Conservation (phyloP, 1,140 invertebrate species). For the Parasteatoda tepidariorum region DNA sequence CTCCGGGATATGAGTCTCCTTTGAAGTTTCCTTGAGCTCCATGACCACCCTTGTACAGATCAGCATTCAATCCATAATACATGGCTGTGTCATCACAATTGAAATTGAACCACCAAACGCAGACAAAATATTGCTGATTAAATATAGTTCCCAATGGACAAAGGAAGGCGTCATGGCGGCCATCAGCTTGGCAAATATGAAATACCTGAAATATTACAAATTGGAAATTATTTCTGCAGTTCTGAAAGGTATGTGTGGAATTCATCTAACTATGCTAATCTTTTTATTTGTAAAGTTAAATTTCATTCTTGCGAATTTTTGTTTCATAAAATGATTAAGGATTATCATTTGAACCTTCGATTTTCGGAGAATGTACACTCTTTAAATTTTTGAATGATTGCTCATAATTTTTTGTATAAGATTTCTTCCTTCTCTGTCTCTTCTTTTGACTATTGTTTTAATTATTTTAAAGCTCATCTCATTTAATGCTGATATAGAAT, state of each 20-base stretch:
- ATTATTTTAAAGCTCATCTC: too few species aligned
- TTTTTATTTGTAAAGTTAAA: too few species aligned
- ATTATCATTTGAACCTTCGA: too few species aligned
- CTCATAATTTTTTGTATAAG: too few species aligned
- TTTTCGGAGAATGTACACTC: too few species aligned
- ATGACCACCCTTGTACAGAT: slow-evolving; percentile 63
- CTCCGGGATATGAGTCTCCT: neutral
- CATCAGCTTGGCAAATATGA: slow-evolving; percentile 68
- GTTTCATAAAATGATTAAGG: too few species aligned
- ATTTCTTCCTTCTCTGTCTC: too few species aligned
- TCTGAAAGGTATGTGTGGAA: neutral
- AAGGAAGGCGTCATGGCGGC: slow-evolving; percentile 67
- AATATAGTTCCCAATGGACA: slow-evolving; percentile 70
- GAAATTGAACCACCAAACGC: slow-evolving; percentile 89
- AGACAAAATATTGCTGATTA: slow-evolving; percentile 69
- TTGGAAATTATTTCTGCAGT: neutral
- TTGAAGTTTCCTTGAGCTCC: slow-evolving; percentile 48
- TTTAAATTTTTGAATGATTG: too few species aligned
- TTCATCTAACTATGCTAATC: neutral
- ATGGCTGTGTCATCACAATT: slow-evolving; percentile 75
- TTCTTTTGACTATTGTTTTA: too few species aligned
- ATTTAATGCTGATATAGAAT: too few species aligned
- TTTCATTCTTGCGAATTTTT: too few species aligned
- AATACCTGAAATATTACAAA: slow-evolving; percentile 65
- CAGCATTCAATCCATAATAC: slow-evolving; percentile 72